These are phyloP conservation scores for Oryzias sinensis DNA, from an alignment of 2,797 vertebrate species.

Conservation along the genomic window DNA sequence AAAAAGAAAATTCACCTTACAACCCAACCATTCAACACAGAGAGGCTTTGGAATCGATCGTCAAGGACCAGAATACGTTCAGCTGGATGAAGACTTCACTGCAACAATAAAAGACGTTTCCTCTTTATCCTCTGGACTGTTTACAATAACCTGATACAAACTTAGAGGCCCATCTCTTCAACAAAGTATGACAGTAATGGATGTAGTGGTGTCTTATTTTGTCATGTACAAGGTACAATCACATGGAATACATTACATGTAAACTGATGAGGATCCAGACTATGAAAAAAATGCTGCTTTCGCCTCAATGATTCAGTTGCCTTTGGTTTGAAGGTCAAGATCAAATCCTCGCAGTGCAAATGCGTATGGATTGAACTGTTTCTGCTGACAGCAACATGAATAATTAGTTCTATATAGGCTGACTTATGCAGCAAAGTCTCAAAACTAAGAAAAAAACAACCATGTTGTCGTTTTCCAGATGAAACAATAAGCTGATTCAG, in stretches of 20 bases:
- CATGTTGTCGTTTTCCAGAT: not conserved
- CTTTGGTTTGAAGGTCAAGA: conserved; percentile 25
- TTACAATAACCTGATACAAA: conserved; percentile 1
- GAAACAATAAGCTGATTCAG: not conserved
- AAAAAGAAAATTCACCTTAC: conserved; percentile 13
- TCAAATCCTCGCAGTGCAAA: conserved; percentile 5
- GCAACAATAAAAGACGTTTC: not conserved
- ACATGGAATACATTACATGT: conserved; percentile 7
- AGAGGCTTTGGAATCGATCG: conserved; percentile 24
- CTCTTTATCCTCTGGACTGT: not conserved
- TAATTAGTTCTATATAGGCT: not conserved
- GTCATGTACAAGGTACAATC: not conserved
- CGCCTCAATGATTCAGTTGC: conserved; percentile 10
- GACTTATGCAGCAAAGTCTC: not conserved
- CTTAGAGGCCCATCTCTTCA: not conserved
- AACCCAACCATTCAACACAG: conserved; percentile 15
- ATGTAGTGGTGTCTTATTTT: conserved; percentile 1
- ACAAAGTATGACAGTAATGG: not conserved
- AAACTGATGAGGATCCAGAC: conserved; percentile 13
- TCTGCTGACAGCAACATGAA: not conserved
- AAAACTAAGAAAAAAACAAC: not conserved
- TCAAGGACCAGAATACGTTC: conserved; percentile 12
- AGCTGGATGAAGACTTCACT: not conserved
- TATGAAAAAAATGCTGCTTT: not conserved
- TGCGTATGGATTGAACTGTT: conserved; percentile 7